Evolutionary conservation across 2,797 vertebrate genomes (phyloP).

Genomic region (Tarsius wallacei): DNA sequence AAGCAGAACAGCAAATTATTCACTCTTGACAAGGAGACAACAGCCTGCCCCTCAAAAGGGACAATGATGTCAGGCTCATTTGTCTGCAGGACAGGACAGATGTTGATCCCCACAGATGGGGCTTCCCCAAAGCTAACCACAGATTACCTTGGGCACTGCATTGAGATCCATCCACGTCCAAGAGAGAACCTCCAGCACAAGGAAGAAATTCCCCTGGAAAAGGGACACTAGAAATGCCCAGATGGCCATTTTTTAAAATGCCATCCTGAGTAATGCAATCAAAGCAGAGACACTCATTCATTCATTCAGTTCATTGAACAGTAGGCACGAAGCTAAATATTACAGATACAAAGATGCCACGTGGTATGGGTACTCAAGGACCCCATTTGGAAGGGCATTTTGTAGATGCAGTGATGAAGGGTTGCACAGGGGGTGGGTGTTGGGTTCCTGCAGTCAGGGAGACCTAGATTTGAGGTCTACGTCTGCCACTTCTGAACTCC

Average conservation of each 20-base stretch:
- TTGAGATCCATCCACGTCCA: not conserved
- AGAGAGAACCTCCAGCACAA: not conserved
- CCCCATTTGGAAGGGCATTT: too few species aligned
- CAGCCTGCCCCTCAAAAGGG: not conserved
- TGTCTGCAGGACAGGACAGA: not conserved
- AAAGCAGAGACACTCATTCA: not conserved
- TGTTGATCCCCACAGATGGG: not conserved
- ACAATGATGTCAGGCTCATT: not conserved
- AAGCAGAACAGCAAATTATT: not conserved
- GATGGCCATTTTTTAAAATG: not conserved
- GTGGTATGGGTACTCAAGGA: not conserved
- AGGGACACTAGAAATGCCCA: not conserved
- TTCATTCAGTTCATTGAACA: not conserved
- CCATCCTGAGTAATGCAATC: not conserved
- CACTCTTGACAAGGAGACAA: not conserved
- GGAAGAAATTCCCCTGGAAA: not conserved
- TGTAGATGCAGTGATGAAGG: not conserved
- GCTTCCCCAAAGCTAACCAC: not conserved
- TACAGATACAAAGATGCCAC: not conserved
- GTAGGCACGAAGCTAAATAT: not conserved
- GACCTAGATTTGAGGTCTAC: not conserved
- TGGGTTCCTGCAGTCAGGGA: not conserved
- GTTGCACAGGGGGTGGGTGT: not conserved
- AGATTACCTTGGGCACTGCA: not conserved
- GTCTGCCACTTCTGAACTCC: not conserved